Conservation (phyloP, 2,797 vertebrate genomes). For the Xenopus petersii region DNA sequence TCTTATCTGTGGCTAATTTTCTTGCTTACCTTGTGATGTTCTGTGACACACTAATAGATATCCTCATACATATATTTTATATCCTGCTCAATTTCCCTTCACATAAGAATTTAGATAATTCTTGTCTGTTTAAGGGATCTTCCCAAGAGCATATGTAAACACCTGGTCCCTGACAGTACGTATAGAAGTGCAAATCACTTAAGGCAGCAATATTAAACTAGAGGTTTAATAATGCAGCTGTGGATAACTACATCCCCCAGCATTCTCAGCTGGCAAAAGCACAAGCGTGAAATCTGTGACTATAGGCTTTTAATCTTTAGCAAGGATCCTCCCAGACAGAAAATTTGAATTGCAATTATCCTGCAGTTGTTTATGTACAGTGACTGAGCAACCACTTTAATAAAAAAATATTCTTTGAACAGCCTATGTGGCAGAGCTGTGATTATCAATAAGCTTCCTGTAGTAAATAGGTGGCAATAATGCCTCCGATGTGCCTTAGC, state of each 20-base stretch:
- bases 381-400: background rate
- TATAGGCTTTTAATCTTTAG: background rate
- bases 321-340: background rate
- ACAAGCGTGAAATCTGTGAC: background rate
- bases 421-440: background rate
- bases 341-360: background rate
- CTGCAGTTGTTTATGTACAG: background rate
- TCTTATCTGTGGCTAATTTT: too few species aligned
- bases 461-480: background rate
- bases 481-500: conserved; percentile 59
- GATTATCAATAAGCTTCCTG: background rate
- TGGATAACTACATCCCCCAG: background rate
- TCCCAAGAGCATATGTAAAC: conserved; percentile 32
- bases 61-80: too few species aligned
- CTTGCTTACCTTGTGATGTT: too few species aligned
- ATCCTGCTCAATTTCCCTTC: background rate
- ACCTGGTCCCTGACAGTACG: conserved; percentile 14
- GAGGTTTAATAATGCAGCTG: background rate
- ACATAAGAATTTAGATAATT: background rate
- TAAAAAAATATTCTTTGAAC: background rate
- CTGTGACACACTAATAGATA: too few species aligned
- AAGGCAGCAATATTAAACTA: conserved; percentile 14
- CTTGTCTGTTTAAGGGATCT: background rate
- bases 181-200: conserved; percentile 45
- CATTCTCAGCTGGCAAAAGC: background rate